phyloP scores from a whole-genome alignment of 2,113 vertebrate species.

The Anser brachyrhynchus region DNA sequence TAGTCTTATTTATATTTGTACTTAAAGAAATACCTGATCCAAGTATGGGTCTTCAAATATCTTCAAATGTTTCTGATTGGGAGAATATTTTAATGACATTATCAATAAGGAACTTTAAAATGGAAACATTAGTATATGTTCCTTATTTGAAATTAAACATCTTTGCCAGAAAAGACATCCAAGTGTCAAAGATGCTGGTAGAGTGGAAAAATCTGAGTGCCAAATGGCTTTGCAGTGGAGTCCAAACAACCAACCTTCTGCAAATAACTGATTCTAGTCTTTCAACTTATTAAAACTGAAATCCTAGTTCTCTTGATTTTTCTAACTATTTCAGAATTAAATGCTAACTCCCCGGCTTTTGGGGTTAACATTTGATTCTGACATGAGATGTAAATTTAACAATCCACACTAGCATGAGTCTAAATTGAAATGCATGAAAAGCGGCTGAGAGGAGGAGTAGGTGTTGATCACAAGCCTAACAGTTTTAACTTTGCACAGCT shows the following conservation, averaged over 20 bases:
- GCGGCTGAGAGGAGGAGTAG: slow-evolving; percentile 14
- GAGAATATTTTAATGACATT: neutral
- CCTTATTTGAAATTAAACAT: neutral
- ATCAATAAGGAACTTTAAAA: neutral
- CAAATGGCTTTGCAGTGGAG: accelerated
- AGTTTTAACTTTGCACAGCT: slow-evolving; percentile 24
- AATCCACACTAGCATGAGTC: neutral
- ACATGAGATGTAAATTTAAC: slow-evolving; percentile 9
- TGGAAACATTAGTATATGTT: neutral
- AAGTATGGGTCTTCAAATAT: neutral
- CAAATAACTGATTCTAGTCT: neutral
- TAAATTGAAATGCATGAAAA: slow-evolving; percentile 15
- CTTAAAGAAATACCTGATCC: neutral
- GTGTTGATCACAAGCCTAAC: slow-evolving; percentile 7
- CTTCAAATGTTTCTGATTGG: neutral
- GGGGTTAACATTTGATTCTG: neutral
- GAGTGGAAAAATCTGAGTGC: neutral
- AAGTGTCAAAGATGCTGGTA: neutral
- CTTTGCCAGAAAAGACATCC: neutral
- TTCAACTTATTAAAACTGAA: neutral
- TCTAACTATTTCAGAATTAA: slow-evolving; percentile 4
- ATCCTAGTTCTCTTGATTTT: neutral
- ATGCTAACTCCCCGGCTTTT: slow-evolving; percentile 15
- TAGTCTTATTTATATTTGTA: neutral
- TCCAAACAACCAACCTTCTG: neutral